Evolutionary conservation across 2,888 invertebrate genomes (phyloP), one percentile per base, ranked within the genome.

Genomic region (Plutella xylostella): DNA sequence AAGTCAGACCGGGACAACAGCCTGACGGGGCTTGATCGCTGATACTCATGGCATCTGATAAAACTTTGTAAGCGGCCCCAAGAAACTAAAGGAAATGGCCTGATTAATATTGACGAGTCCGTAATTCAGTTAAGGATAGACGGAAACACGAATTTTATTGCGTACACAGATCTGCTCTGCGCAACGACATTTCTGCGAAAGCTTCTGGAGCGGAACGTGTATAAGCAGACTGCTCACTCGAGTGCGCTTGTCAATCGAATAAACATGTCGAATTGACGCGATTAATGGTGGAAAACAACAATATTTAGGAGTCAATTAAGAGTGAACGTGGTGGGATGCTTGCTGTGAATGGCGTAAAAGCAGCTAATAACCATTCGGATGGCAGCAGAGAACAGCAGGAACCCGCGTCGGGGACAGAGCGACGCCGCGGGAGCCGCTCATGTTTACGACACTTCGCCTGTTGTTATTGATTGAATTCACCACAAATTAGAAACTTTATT

Each of bases 301-400:
- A 72, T 73, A 73, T 79, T 79, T 79, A 79, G 68, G 66, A 76
- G 73, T 70, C 68, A 74, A 80, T 78, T 73, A 74, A 67, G 65
- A 65, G 68, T 70, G 75, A 72, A 74, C 68, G 71, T 68, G 68
- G 67, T 63, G 63, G 63, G 65, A 70, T 69, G 62, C 66, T 68
- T 57, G 65, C 67, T 56, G 68, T 50, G 70, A 61, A 59, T 68
- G 66, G 71, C 70, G 72, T 79, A 74, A 76, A 77, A 68, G 67
- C 60, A 63, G 66, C 68, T 78, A 78, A 77, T 78, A 68, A 69
- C 65, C 62, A 63, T 68, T 71, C 66, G 67, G 69, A 72, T 64
- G 65, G 71, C 62, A 67, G 63, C 61, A 63, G 60, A 57, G 63
- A 76, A 66, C 80, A 79, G 79, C 77, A 69, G 79, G 80, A 69